Conservation (phyloP, 2,888 invertebrate genomes). For the Aelia acuminata region DNA sequence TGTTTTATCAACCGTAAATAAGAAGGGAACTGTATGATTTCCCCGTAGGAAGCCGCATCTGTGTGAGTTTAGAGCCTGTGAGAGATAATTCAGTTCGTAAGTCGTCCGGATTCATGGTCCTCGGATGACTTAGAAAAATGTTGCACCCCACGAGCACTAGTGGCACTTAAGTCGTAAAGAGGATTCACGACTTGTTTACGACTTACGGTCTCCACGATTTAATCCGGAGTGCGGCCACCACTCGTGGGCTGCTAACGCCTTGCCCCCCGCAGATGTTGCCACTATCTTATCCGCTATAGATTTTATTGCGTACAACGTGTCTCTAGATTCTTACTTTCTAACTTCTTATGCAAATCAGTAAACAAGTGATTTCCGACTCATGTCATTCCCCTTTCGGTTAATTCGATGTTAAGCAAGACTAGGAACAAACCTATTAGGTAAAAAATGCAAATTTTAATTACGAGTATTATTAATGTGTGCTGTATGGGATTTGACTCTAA, state of each 20-base stretch:
- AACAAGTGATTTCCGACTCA: not conserved
- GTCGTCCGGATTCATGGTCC: not conserved
- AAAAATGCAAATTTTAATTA: not conserved
- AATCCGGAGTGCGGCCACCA: not conserved
- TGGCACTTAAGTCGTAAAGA: conserved; percentile 23
- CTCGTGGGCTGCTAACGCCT: not conserved
- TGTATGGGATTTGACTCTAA: too few species aligned
- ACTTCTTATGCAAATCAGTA: not conserved
- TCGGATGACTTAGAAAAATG: conserved; percentile 35
- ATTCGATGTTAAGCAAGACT: not conserved
- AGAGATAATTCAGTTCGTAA: conserved; percentile 11
- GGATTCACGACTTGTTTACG: conserved; percentile 46
- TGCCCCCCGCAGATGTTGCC: conserved; percentile 27
- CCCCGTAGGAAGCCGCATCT: conserved; percentile 34
- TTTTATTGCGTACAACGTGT: conserved; percentile 26
- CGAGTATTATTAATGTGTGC: not conserved
- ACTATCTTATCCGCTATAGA: conserved; percentile 18
- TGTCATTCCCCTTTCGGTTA: too few species aligned
- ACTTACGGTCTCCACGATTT: conserved; percentile 19
- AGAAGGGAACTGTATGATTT: conserved; percentile 2
- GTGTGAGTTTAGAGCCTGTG: conserved; percentile 7
- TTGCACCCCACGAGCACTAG: not conserved
- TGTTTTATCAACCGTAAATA: conserved; percentile 23
- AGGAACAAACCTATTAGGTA: not conserved
- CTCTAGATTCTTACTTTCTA: not conserved